Evolutionary conservation across 2,113 vertebrate genomes (phyloP).

Genomic region (Nannospalax galili): DNA sequence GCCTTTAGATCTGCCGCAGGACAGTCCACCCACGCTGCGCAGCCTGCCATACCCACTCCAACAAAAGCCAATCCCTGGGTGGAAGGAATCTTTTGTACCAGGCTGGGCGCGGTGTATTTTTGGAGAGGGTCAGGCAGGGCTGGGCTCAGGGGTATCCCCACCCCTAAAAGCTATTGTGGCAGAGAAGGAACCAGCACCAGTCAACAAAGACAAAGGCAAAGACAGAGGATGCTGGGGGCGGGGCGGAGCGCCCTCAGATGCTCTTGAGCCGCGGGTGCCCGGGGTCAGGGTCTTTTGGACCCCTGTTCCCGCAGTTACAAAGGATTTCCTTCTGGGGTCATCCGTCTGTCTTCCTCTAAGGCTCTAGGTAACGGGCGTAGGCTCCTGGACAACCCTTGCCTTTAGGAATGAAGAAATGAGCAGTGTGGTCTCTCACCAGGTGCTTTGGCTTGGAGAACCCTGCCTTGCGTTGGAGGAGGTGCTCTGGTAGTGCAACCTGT

Average conservation of each 20-base stretch:
- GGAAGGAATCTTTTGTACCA: neutral
- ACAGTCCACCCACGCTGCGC: neutral
- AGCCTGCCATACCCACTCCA: constrained; percentile 56
- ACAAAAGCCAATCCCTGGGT: neutral
- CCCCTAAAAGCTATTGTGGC: neutral
- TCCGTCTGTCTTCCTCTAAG: neutral
- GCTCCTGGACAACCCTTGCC: neutral
- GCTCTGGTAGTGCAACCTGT: neutral
- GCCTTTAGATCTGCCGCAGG: neutral
- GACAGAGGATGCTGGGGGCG: neutral
- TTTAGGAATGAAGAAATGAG: neutral
- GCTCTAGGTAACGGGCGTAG: neutral
- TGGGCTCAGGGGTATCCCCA: neutral
- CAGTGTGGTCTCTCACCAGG: neutral
- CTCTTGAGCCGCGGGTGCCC: neutral
- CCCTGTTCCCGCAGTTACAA: neutral
- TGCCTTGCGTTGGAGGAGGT: rapidly evolving
- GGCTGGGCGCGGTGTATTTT: neutral
- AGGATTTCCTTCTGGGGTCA: neutral
- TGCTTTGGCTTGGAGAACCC: neutral
- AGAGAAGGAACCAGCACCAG: neutral
- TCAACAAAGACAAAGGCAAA: constrained; percentile 26
- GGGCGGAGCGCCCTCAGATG: neutral
- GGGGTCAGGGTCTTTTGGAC: neutral
- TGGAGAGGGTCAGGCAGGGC: neutral